Evolutionary conservation across 2,113 vertebrate species (phyloP), one percentile per base, ranked within the genome.

Genomic region (Catharus bicknelli): DNA sequence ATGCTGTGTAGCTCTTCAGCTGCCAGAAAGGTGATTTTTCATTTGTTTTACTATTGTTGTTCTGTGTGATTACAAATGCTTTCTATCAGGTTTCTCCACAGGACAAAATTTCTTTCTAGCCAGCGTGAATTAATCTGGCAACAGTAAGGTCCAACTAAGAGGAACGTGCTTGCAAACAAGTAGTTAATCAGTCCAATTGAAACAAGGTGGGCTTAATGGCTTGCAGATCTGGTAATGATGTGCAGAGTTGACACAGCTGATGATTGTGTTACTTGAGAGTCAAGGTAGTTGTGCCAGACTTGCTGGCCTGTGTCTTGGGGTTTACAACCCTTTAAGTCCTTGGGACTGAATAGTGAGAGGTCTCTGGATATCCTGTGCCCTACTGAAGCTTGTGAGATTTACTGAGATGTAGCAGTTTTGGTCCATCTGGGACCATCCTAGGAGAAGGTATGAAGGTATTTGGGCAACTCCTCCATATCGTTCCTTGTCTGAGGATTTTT

Each of bases 241-340:
- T 5, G 25, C 1, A 62, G 17, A 27, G 42, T 7, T 86, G 45
- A 7, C 11, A 38, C 27, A 87, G 75, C 12, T 75, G 70, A 45
- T 53, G 27, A 21, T 53, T 55, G 3, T 53, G 7, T 38, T 68
- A 32, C 7, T 78, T 36, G 18, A 67, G 22, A 68, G n/a, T 15
- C 2, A 32, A 69, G 40, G 30, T 5, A 4, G 0, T 0, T 1
- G 2, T 25, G 10, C 2, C 0, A 12, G 59, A 3, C 8, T 55
- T 53, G 23, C 4, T 57, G 67, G 17, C 16, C 7, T 51, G 6
- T 8, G 23, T 11, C 3, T 27, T 57, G 17, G 27, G 11, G 5
- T 54, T 13, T 16, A 2, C 8, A 9, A 14, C 1, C 1, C 2
- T 19, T 0, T 16, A 18, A 75, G 7, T 34, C 4, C 11, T 68